Base-by-base conservation (phyloP, 2,888 invertebrate species). In the Aphrophora alni region DNA sequence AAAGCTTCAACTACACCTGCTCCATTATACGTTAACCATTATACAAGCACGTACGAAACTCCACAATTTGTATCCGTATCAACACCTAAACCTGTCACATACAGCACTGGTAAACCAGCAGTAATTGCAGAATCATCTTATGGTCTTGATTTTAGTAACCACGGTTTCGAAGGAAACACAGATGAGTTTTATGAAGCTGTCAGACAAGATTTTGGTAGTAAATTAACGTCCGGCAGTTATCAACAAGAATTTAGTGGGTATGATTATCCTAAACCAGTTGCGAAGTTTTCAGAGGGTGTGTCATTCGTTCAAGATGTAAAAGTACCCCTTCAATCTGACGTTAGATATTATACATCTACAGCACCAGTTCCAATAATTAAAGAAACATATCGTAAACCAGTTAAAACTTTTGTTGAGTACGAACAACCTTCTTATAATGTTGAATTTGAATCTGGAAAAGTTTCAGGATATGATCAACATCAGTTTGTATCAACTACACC, bases 11-110 rank as follows among this genome's bases (percentile, higher is more conserved):
- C 78, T 0, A 79, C 78, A 8, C 74, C 78, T 25, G 51, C 78
- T 10, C 74, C 78, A 17, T 33, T 81, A 12, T 81, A 81, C 69
- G 81, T 75, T 26, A 81, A 81, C 28, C 81, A 81, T 26, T 81
- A 81, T 51, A 68, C 81, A 12, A 80, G 72, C 76, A 72, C 76
- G 4, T 77, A 73, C 26, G 77, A 77, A 26, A 25, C 70, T 17
- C 78, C 78, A 17, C 75, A 75, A 26, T 7, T 81, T 25, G 21
- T 80, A 5, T 69, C 76, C 17, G 78, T 81, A 17, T 38, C 78
- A 17, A 78, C 78, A 21, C 74, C 73, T 8, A 81, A 38, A 51
- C 81, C 81, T 24, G 71, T 77, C 14, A n/a, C n/a, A n/a, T n/a
- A n/a, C n/a, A n/a, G n/a, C n/a, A 26, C 77, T 17, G 44, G 24